These are phyloP conservation scores for Telmatherina bonti DNA, from an alignment of 2,797 vertebrate genomes.

Conservation along the genomic window DNA sequence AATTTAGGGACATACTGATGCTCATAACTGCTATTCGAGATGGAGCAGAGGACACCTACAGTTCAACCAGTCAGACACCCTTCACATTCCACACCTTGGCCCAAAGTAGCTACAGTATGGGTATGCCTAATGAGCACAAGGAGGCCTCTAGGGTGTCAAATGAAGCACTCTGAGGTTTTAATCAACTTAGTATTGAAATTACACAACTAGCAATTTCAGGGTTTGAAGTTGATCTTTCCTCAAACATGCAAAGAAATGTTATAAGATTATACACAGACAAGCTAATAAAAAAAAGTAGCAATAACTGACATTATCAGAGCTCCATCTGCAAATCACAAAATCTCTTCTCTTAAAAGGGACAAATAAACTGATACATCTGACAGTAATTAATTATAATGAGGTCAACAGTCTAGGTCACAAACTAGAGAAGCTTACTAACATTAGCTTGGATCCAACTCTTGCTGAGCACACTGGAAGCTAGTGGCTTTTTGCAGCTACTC, in stretches of 20 bases:
- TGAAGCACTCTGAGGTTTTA: conserved; percentile 54
- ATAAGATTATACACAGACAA: conserved; percentile 23
- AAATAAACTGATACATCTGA: not conserved
- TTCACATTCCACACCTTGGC: conserved; percentile 65
- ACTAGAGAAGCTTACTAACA: not conserved
- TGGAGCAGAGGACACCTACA: conserved; percentile 34
- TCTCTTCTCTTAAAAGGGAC: not conserved
- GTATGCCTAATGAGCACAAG: conserved; percentile 62
- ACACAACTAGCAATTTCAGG: not conserved
- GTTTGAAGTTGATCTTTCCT: conserved; percentile 1
- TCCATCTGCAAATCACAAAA: not conserved
- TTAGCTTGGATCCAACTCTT: not conserved
- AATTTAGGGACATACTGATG: not conserved
- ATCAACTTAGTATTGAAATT: conserved; percentile 32
- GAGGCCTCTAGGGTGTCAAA: conserved; percentile 53
- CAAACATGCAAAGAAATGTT: conserved; percentile 29
- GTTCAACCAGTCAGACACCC: conserved; percentile 48
- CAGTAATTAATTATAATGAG: not conserved
- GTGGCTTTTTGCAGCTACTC: not conserved
- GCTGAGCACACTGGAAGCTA: not conserved
- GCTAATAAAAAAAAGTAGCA: conserved; percentile 15
- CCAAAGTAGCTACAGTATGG: conserved; percentile 55
- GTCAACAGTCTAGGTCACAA: not conserved
- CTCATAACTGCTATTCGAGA: conserved; percentile 4
- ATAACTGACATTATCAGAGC: conserved; percentile 1